Evolutionary conservation across 2,888 invertebrate genomes (phyloP), one percentile per base, ranked within the genome.

Genomic region (Cecidostiba fungosa): DNA sequence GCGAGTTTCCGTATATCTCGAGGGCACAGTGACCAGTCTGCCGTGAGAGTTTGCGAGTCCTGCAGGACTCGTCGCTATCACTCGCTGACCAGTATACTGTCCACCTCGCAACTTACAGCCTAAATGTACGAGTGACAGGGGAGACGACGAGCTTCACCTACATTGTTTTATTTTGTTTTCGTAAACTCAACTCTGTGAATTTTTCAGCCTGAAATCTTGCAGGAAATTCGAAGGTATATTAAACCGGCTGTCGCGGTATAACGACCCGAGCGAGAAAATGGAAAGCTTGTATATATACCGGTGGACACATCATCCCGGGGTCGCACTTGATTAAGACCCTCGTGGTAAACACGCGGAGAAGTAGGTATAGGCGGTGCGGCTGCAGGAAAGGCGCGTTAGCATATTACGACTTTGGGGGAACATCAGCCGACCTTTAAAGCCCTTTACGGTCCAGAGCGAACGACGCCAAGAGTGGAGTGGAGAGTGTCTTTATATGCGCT

Each of bases 1-100:
- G 16, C 59, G 74, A 87, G 86, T 85, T 88, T 74, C 66, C 32
- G 16, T 84, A 81, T 91, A 90, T 91, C 92, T 92, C 92, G 90
- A 89, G 92, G 92, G 92, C 90, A 88, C 90, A 88, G 89, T 91
- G 90, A 89, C 90, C 89, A 88, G 89, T 85, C 78, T 50, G 29
- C 43, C 86, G 73, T 54, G 88, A 88, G 89, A 90, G 90, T 92
- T 92, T 91, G 90, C 90, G 90, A 91, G 90, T 90, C 92, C 92
- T 90, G 88, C 88, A 91, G 92, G 91, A 91, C 90, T 91, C 89
- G 89, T 91, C 89, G 90, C 90, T 91, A 91, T 91, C 90, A 90
- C 89, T 87, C 88, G 32, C 14, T 26, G 66, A 66, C 66, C 66
- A 16, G 26, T 66, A n/a, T n/a, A n/a, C n/a, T n/a, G 54, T n/a